Conservation (phyloP, 1,140 invertebrate genomes). For the Hydropsyche tenuis region DNA sequence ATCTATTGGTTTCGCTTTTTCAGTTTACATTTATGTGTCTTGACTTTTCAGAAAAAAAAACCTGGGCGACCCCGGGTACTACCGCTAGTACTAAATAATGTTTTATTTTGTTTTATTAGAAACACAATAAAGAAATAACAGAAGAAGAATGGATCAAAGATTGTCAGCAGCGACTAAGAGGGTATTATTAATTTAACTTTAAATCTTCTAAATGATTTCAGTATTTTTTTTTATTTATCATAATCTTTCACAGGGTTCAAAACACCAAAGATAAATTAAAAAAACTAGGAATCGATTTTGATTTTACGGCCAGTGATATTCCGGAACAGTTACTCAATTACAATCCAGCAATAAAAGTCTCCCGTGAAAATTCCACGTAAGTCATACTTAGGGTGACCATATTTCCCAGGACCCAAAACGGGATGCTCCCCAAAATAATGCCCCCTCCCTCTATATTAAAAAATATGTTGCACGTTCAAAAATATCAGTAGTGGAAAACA, state of each 20-base stretch:
- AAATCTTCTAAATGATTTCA: background rate
- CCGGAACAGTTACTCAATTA: conserved; percentile 52
- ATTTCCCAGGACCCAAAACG: too few relatives aligned
- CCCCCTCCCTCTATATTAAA: too few relatives aligned
- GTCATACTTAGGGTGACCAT: too few relatives aligned
- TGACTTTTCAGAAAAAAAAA: too few relatives aligned
- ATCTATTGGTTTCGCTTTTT: too few relatives aligned
- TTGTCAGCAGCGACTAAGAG: conserved; percentile 54
- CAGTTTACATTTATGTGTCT: too few relatives aligned
- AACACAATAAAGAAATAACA: conserved; percentile 52
- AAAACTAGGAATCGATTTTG: conserved; percentile 58
- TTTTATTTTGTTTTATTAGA: conserved; percentile 35
- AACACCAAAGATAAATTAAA: conserved; percentile 56
- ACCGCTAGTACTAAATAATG: too few relatives aligned
- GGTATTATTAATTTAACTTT: conserved; percentile 49
- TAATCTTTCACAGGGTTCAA: conserved; percentile 48
- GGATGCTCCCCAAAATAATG: too few relatives aligned
- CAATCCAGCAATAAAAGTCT: conserved; percentile 6
- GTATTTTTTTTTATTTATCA: conserved; percentile 16
- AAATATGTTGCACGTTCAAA: too few relatives aligned
- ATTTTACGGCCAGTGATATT: conserved; percentile 59
- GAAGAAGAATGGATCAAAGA: conserved; percentile 54
- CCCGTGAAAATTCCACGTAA: too few relatives aligned
- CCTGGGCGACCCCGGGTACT: too few relatives aligned
- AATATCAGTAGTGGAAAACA: too few relatives aligned